Evolutionary conservation across 2,797 vertebrate species (phyloP).

Genomic region (Neostethus bicornis): DNA sequence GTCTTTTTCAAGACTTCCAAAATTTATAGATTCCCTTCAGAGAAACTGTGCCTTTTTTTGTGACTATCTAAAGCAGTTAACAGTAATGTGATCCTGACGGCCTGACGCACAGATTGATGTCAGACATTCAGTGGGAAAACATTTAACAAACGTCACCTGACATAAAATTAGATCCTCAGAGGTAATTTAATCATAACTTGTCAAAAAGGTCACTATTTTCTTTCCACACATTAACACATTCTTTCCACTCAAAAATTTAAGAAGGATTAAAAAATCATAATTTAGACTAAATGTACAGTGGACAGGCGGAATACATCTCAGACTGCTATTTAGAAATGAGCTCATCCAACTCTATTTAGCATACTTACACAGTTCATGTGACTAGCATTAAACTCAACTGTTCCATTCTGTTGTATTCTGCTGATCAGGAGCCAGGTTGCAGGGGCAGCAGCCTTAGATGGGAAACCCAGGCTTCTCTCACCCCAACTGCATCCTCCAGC

Average conservation of each 20-base stretch:
- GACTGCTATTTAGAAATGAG: too few species aligned
- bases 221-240: background rate
- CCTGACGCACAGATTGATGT: background rate
- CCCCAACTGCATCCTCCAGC: too few species aligned
- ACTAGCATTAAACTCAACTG: too few species aligned
- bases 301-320: too few species aligned
- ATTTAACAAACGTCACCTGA: slow-evolving; percentile 4
- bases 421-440: too few species aligned
- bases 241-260: background rate
- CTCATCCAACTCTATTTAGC: too few species aligned
- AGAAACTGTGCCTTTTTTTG: background rate
- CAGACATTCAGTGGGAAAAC: background rate
- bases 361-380: too few species aligned
- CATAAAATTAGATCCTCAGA: background rate
- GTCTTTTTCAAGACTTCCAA: slow-evolving; percentile 2
- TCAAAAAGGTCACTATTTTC: background rate
- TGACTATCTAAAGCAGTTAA: slow-evolving; percentile 21
- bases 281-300: background rate
- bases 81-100: slow-evolving; percentile 5
- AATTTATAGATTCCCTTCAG: background rate
- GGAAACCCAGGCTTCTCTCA: too few species aligned
- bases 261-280: background rate
- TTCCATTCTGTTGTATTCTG: too few species aligned
- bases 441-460: too few species aligned
- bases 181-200: background rate